Base-by-base conservation (phyloP, 1,140 invertebrate species). In the Himalopsyche phryganea region DNA sequence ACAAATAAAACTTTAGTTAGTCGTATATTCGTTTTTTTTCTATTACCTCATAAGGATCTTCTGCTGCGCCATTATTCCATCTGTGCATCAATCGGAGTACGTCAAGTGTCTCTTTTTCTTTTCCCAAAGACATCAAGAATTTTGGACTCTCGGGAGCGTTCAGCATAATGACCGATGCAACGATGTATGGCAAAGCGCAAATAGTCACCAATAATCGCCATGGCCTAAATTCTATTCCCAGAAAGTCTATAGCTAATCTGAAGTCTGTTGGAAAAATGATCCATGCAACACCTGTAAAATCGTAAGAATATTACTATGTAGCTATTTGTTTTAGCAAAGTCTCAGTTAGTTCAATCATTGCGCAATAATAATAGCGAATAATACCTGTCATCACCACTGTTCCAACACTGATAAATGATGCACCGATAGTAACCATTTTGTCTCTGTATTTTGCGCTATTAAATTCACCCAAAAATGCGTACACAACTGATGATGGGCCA, bases 121-220 rank as follows among this genome's bases (percentile, higher is more conserved):
- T 70, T 59, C 83, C 82, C 57, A 72, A 74, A 2, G 78, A 68
- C 13, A 85, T 74, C 0, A 87, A 68, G 68, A 82, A 89, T 66
- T 88, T 86, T 0, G 87, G 87, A 67, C 86, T 89, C 65, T 90
- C 87, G 0, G 86, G 86, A 40, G 87, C 82, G 19, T 80, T 75
- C 3, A 80, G 68, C 14, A 89, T 73, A 0, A 80, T 63, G 0
- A 83, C 40, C 2, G 81, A 80, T 1, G 81, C 80, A 0, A 82
- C 51, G 0, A 87, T 71, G 62, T 82, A 81, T 0, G 87, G 86
- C 5, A 89, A 44, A 0, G 84, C 79, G 55, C 81, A 86, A 0
- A 85, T 66, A 0, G 83, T 73, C 2, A 89, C 69, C 63, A 87
- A 85, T 1, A 89, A 71, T 4, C 87, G 72, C 88, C 88, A 91